phyloP scores from a whole-genome alignment of 2,113 vertebrate genomes.

The Genyomyrus donnyi region DNA sequence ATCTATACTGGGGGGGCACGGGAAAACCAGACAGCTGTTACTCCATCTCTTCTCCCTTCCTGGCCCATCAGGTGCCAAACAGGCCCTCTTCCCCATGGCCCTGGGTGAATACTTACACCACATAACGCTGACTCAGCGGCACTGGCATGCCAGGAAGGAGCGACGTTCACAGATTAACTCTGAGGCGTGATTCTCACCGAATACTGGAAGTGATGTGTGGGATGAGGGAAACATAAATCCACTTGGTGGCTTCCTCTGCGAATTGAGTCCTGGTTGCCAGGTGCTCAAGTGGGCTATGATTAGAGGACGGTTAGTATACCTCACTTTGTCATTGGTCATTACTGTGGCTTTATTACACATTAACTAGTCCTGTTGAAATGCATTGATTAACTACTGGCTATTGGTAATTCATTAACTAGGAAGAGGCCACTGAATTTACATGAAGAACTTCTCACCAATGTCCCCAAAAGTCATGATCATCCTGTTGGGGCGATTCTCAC shows the following conservation, averaged over 20 bases:
- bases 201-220: background rate
- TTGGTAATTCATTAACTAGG: background rate
- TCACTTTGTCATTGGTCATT: background rate
- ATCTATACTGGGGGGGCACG: background rate
- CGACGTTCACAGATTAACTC: background rate
- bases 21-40: constrained; percentile 3
- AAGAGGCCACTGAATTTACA: background rate
- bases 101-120: background rate
- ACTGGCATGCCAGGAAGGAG: background rate
- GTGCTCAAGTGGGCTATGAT: background rate
- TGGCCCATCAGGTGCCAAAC: background rate
- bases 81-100: background rate
- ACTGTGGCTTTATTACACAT: background rate
- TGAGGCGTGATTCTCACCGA: background rate
- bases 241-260: background rate
- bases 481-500: background rate
- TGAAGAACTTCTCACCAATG: background rate
- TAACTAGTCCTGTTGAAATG: background rate
- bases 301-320: background rate
- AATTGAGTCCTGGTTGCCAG: background rate
- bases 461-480: background rate
- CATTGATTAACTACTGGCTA: background rate
- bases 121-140: background rate
- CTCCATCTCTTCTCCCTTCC: background rate
- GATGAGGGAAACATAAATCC: background rate